Evolutionary conservation across 2,797 vertebrate species (phyloP).

Genomic region (Gymnothorax javanicus): DNA sequence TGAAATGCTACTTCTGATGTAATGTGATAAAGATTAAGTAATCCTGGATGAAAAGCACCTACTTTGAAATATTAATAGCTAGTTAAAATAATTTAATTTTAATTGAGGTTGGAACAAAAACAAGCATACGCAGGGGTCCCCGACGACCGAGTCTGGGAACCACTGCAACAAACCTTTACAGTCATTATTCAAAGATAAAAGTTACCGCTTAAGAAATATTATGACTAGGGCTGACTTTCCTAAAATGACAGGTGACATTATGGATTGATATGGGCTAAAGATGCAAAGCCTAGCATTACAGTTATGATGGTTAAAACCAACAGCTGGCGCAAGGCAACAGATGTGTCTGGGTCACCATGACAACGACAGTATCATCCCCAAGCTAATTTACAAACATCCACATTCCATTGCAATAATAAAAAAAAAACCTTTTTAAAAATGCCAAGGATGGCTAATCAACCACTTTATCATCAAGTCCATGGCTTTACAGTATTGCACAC

Average conservation of each 20-base stretch:
- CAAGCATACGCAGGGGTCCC: no score
- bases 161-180: no score
- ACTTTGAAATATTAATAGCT: no score
- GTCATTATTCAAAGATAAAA: neutral
- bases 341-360: conserved; percentile 29
- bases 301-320: neutral
- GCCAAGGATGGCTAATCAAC: neutral
- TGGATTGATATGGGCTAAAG: neutral
- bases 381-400: neutral
- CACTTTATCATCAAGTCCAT: neutral
- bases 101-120: no score
- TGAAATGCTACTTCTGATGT: no score
- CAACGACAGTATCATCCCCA: conserved; percentile 17
- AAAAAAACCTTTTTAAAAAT: neutral
- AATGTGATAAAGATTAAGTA: no score
- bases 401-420: conserved; percentile 4
- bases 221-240: neutral
- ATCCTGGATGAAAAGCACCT: no score
- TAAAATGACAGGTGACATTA: neutral
- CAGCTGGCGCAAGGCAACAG: conserved; percentile 20
- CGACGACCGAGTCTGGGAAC: no score
- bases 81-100: no score
- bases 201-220: neutral
- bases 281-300: neutral
- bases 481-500: neutral